These are phyloP conservation scores for Lophotis ruficrista DNA, from an alignment of 2,113 vertebrate species.

Conservation along the genomic window DNA sequence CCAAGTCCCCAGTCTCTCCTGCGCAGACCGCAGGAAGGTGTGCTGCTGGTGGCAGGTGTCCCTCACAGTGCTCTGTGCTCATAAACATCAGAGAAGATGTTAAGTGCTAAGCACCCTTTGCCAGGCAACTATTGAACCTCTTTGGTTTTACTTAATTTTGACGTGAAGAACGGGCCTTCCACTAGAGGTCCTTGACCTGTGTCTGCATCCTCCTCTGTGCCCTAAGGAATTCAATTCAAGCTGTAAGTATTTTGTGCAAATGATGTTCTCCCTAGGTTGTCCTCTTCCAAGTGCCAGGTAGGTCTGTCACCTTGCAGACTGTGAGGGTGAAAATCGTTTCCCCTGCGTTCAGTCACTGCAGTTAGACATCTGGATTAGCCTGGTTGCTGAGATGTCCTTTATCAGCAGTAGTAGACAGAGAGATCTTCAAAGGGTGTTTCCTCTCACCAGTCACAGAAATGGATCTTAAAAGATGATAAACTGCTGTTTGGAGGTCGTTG, in stretches of 20 bases:
- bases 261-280: background rate
- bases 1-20: background rate
- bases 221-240: background rate
- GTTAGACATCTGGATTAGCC: background rate
- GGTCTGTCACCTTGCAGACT: background rate
- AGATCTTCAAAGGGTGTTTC: background rate
- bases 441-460: background rate
- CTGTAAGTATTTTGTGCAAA: background rate
- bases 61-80: accelerated
- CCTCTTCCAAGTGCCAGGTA: background rate
- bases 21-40: background rate
- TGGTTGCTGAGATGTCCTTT: background rate
- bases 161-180: background rate
- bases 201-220: background rate
- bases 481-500: background rate
- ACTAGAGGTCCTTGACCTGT: background rate
- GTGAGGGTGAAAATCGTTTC: background rate
- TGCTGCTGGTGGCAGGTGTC: background rate
- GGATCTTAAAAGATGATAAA: background rate
- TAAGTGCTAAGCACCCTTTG: accelerated
- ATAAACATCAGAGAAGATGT: background rate
- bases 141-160: background rate
- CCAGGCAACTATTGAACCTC: background rate
- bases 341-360: background rate
- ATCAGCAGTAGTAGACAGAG: background rate